A percentile compares a stretch with the other conserved stretches of the same genome.
Evolutionary conservation across 37 sponge, comb jelly and placozoan species (phyloP).

Genomic region (Halisarca cf. caerulea): DNA sequence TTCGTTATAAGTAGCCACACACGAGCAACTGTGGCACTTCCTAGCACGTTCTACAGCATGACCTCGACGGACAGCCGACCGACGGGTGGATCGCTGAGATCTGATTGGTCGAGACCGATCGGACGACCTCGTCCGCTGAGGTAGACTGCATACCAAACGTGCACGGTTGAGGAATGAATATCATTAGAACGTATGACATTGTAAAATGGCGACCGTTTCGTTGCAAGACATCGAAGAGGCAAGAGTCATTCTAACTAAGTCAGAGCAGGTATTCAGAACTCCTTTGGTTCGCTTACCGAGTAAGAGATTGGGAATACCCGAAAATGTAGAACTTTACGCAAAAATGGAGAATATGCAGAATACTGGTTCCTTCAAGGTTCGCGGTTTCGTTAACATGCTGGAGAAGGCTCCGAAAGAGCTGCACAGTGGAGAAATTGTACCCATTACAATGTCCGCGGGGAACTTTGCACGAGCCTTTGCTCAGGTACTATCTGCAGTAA

Average conservation of each 20-base stretch:
- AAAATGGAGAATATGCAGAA: slow-evolving; percentile 66
- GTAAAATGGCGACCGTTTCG: slow-evolving; percentile 33
- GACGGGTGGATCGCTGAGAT: no score
- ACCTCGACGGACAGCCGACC: no score
- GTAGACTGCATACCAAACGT: no score
- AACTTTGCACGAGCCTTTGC: slow-evolving; percentile 68
- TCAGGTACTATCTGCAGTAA: slow-evolving; percentile 30
- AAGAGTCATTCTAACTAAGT: neutral
- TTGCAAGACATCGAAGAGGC: slow-evolving; percentile 34
- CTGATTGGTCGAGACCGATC: no score
- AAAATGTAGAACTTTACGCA: slow-evolving; percentile 24
- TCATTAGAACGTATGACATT: no score
- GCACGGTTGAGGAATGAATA: no score
- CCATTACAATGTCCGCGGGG: slow-evolving; percentile 75
- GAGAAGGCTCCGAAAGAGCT: slow-evolving; percentile 24
- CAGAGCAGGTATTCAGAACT: slow-evolving; percentile 39
- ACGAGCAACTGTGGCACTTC: no score
- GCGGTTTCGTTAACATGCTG: slow-evolving; percentile 45
- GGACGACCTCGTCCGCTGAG: no score
- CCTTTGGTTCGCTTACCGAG: slow-evolving; percentile 25
- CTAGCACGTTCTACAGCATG: no score
- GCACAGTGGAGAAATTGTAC: slow-evolving; percentile 11
- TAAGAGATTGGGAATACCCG: slow-evolving; percentile 29
- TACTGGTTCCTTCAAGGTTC: slow-evolving; percentile 53
- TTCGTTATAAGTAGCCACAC: no score